Percentiles rank a stretch among this genome's conserved stretches.
These are phyloP conservation scores for Neotoma lepida DNA, from an alignment of 2,113 vertebrate species.

Conservation along the genomic window DNA sequence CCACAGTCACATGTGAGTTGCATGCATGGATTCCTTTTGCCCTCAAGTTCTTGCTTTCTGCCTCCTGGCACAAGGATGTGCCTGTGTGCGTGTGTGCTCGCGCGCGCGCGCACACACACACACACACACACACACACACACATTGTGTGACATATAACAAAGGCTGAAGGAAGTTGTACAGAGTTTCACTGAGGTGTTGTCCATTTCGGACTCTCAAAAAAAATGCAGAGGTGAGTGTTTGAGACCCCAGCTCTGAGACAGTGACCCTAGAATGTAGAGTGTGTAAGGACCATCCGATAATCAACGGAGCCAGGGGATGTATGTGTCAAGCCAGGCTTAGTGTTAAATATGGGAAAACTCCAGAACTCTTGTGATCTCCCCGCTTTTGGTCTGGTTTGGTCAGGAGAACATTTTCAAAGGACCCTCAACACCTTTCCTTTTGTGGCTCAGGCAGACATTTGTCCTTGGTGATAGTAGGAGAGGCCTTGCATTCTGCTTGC, in stretches of 20 bases:
- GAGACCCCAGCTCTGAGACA: neutral
- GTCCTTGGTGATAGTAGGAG: neutral
- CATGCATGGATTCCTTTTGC: rapidly evolving
- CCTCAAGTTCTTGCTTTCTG: slow-evolving; percentile 19
- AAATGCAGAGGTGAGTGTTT: neutral
- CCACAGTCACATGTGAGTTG: slow-evolving; percentile 93
- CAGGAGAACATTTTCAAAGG: neutral
- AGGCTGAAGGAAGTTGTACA: neutral
- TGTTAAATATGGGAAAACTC: neutral
- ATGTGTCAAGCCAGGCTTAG: too few relatives aligned
- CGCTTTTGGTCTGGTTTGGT: neutral
- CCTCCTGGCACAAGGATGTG: neutral
- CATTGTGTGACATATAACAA: neutral
- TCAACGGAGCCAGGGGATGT: neutral
- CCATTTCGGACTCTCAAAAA: neutral
- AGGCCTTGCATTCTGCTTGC: neutral
- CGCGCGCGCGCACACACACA: rapidly evolving
- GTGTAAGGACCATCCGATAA: too few relatives aligned
- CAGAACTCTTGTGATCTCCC: neutral
- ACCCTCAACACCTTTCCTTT: neutral
- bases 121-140: rapidly evolving
- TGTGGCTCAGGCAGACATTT: neutral
- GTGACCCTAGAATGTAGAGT: neutral
- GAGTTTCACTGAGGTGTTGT: too few relatives aligned
- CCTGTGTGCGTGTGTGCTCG: rapidly evolving